Conservation (phyloP, 2,888 invertebrate genomes). For the Listrodromus nycthemerus region DNA sequence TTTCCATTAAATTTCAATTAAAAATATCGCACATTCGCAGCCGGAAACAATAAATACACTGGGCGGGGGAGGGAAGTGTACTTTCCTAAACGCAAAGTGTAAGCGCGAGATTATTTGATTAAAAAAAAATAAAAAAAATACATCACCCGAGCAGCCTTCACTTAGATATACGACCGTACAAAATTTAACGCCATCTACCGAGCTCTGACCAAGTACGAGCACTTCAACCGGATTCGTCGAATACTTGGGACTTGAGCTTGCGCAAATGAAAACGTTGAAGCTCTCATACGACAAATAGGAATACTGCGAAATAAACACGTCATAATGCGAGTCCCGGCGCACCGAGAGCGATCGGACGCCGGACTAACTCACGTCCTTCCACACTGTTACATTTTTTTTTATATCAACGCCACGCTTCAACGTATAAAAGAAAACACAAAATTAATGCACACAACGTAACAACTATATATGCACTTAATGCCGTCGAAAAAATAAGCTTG, state of each 20-base stretch:
- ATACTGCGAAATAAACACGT: conserved; percentile 58
- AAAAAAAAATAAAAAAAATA: not conserved
- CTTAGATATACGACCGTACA: conserved; percentile 14
- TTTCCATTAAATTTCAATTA: conserved; percentile 47
- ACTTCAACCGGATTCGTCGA: conserved; percentile 3
- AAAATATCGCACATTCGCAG: conserved; percentile 49
- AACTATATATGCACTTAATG: conserved; percentile 50
- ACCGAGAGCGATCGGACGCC: not conserved
- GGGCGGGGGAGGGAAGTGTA: conserved; percentile 7
- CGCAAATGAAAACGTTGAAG: conserved; percentile 33
- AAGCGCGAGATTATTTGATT: conserved; percentile 34
- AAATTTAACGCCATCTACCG: conserved; percentile 28
- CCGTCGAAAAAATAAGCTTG: conserved; percentile 46
- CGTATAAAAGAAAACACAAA: conserved; percentile 56
- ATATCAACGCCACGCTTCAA: conserved; percentile 44
- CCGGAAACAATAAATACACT: conserved; percentile 51
- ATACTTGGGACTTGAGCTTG: conserved; percentile 26
- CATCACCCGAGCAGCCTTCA: conserved; percentile 7
- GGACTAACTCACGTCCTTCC: not conserved
- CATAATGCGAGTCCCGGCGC: conserved; percentile 39
- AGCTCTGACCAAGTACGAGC: conserved; percentile 20
- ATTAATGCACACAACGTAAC: conserved; percentile 61
- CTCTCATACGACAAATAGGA: conserved; percentile 38
- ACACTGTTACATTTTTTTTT: not conserved
- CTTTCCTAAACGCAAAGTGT: conserved; percentile 28